Evolutionary conservation across 2,113 vertebrate genomes (phyloP).

Genomic region (Ivindomyrus marchei): DNA sequence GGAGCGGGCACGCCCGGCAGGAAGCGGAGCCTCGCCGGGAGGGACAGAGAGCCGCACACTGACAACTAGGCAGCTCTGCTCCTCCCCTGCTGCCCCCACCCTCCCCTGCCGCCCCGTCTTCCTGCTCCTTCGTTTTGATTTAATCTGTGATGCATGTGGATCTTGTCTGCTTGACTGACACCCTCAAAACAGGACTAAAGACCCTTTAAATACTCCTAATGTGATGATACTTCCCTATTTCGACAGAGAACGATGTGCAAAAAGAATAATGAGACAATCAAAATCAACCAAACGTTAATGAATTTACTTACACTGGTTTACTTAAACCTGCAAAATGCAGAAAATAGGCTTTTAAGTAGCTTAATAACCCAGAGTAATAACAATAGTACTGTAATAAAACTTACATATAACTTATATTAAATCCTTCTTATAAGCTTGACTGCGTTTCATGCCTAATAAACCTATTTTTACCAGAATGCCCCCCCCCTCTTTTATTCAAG

Average conservation of each 20-base stretch:
- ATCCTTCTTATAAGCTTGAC: conserved; percentile 53
- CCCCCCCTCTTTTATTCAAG: conserved; percentile 40
- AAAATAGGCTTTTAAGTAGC: conserved; percentile 28
- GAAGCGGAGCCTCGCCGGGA: conserved; percentile 73
- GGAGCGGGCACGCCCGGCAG: conserved; percentile 79
- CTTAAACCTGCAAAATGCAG: conserved; percentile 37
- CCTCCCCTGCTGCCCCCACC: neutral
- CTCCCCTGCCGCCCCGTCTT: neutral
- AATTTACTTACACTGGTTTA: conserved; percentile 25
- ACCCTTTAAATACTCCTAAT: conserved; percentile 18
- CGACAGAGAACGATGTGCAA: conserved; percentile 53
- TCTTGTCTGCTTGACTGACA: conserved; percentile 54
- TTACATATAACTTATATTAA: conserved; percentile 39
- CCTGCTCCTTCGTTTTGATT: conserved; percentile 16
- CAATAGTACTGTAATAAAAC: conserved; percentile 8
- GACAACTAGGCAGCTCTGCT: conserved; percentile 52
- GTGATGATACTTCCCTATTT: conserved; percentile 43
- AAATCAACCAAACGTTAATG: conserved; percentile 23
- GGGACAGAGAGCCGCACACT: conserved; percentile 63
- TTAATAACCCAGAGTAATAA: conserved; percentile 8
- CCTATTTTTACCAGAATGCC: conserved; percentile 79
- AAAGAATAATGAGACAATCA: conserved; percentile 38
- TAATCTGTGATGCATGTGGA: conserved; percentile 62
- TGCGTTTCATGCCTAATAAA: conserved; percentile 78
- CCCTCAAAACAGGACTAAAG: conserved; percentile 50